A percentile compares a stretch with the other conserved stretches of the same genome.
Conservation (phyloP, 2,888 invertebrate species). For the Cataglyphis livida region DNA sequence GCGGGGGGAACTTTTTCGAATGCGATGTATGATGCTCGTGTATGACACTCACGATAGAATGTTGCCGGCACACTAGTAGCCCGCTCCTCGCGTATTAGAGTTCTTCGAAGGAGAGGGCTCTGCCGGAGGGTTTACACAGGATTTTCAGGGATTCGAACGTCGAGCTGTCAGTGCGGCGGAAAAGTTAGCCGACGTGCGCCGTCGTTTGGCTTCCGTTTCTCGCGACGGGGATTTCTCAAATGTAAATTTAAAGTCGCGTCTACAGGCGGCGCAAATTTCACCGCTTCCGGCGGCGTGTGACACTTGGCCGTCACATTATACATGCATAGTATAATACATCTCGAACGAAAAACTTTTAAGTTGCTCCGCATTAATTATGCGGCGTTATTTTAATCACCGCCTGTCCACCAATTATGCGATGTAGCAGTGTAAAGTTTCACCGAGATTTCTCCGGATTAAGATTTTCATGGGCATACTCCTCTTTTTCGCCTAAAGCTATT, state of each 20-base stretch:
- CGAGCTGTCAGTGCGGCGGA: conserved; percentile 68
- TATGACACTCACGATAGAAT: conserved; percentile 46
- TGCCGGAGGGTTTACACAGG: conserved; percentile 68
- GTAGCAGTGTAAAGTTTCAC: neutral
- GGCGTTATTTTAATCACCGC: conserved; percentile 2
- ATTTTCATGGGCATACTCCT: neutral
- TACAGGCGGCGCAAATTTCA: conserved; percentile 66
- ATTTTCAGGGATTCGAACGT: conserved; percentile 71
- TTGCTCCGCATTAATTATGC: conserved; percentile 44
- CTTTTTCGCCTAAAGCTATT: neutral
- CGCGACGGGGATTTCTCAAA: conserved; percentile 71
- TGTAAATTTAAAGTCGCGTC: conserved; percentile 73
- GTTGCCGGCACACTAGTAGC: conserved; percentile 58
- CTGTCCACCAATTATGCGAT: neutral
- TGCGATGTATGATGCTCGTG: conserved; percentile 5
- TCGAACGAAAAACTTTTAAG: conserved; percentile 44
- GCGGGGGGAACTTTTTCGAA: neutral
- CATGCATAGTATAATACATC: conserved; percentile 40
- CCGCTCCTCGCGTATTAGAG: conserved; percentile 65
- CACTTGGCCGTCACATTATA: conserved; percentile 44
- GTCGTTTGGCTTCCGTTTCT: conserved; percentile 72
- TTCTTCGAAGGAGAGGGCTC: conserved; percentile 54
- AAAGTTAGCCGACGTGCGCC: conserved; percentile 72
- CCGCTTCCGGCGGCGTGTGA: conserved; percentile 47
- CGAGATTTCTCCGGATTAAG: neutral